Conservation (phyloP, 2,888 invertebrate genomes). For the Oxystoma pomonae region DNA sequence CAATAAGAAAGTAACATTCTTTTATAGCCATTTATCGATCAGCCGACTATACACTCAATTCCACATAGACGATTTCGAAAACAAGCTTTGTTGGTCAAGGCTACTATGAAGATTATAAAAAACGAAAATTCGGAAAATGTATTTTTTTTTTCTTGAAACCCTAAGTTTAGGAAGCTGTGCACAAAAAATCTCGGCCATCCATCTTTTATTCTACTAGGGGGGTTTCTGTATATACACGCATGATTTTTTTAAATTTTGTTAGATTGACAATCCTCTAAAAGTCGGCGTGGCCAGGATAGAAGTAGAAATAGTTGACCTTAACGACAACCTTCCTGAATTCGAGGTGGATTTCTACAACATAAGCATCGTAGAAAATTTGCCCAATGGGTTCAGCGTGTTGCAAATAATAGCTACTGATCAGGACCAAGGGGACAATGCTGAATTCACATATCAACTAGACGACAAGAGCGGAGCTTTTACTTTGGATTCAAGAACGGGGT, state of each 20-base stretch:
- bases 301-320: constrained; percentile 69
- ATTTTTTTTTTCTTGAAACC: too few species aligned
- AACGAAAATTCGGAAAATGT: too few species aligned
- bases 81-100: too few species aligned
- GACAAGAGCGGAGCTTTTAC: constrained; percentile 74
- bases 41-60: too few species aligned
- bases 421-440: constrained; percentile 82
- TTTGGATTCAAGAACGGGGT: constrained; percentile 75
- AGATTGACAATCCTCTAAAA: constrained; percentile 25
- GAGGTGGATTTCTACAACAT: constrained; percentile 88
- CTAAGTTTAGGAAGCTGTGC: too few species aligned
- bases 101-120: too few species aligned
- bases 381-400: constrained; percentile 71
- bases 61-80: too few species aligned
- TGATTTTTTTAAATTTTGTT: not conserved
- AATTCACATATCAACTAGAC: constrained; percentile 74
- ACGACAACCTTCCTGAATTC: constrained; percentile 83
- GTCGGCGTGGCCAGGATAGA: constrained; percentile 71
- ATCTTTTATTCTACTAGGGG: too few species aligned
- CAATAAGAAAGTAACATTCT: too few species aligned
- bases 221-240: not conserved
- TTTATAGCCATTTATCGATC: too few species aligned
- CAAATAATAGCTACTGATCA: constrained; percentile 72
- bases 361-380: constrained; percentile 87
- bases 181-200: too few species aligned